These are phyloP conservation scores for Nasonovia ribisnigri DNA, from an alignment of 2,888 invertebrate genomes.

Conservation along the genomic window DNA sequence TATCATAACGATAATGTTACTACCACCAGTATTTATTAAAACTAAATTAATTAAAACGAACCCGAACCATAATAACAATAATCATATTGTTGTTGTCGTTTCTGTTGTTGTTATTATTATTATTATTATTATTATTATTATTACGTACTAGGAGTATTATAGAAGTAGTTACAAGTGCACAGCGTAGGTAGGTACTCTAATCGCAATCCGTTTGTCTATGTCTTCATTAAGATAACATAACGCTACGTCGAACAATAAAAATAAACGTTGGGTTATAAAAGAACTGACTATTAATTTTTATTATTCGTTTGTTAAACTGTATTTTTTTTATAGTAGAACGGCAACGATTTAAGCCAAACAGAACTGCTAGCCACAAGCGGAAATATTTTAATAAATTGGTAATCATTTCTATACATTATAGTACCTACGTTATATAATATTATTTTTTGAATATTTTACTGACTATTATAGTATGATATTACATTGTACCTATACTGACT, in stretches of 20 bases:
- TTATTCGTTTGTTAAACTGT: not conserved
- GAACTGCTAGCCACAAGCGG: not conserved
- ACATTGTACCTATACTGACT: not conserved
- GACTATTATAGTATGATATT: not conserved
- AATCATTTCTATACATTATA: not conserved
- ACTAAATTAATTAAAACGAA: slow-evolving; percentile 21
- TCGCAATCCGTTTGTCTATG: slow-evolving; percentile 4
- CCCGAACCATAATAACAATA: not conserved
- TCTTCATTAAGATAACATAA: slow-evolving; percentile 43
- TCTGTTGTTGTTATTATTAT: not conserved
- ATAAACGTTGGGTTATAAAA: not conserved
- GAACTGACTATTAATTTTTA: slow-evolving; percentile 7
- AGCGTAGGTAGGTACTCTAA: not conserved
- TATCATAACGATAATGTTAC: not conserved
- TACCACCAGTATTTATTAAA: not conserved
- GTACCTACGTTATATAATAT: not conserved
- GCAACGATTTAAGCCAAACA: not conserved
- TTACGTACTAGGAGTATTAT: not conserved
- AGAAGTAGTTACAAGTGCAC: not conserved
- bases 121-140: not conserved
- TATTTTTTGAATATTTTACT: no score
- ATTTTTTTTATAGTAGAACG: not conserved
- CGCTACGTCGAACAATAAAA: not conserved
- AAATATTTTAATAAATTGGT: not conserved
- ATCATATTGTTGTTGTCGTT: not conserved